phyloP scores from a whole-genome alignment of 2,888 invertebrate genomes.

The Dinocampus coccinellae region DNA sequence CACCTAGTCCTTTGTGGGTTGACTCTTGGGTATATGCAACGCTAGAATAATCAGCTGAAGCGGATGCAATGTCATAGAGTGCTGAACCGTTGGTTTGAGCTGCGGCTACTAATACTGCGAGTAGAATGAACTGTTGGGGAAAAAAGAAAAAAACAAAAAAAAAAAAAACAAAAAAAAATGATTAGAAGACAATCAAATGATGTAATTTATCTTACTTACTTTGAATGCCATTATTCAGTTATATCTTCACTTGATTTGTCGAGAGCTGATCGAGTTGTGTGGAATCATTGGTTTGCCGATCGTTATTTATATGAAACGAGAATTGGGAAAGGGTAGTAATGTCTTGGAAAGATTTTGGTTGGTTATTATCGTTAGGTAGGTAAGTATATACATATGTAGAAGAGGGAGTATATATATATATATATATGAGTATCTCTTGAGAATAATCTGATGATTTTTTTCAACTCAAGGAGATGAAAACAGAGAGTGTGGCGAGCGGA shows the following conservation, averaged over 20 bases:
- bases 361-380: background rate
- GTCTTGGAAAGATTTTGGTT: background rate
- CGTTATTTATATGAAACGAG: conserved; percentile 54
- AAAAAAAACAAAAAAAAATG: background rate
- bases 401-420: background rate
- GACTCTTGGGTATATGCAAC: conserved; percentile 58
- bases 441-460: background rate
- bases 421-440: background rate
- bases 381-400: background rate
- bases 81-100: conserved; percentile 55
- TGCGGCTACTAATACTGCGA: conserved; percentile 53
- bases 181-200: background rate
- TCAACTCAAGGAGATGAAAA: background rate
- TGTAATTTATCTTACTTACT: conserved; percentile 48
- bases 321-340: conserved; percentile 22
- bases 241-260: conserved; percentile 36
- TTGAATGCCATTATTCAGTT: conserved; percentile 57
- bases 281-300: conserved; percentile 37
- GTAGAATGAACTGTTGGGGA: conserved; percentile 47
- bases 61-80: conserved; percentile 55
- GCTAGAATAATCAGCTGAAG: conserved; percentile 53
- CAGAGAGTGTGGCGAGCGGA: conserved; percentile 43
- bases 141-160: background rate
- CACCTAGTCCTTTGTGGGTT: conserved; percentile 59
- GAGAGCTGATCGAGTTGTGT: conserved; percentile 53